These are phyloP conservation scores for Pseudomyrmex pallidus DNA, from an alignment of 1,140 invertebrate species.

Conservation along the genomic window DNA sequence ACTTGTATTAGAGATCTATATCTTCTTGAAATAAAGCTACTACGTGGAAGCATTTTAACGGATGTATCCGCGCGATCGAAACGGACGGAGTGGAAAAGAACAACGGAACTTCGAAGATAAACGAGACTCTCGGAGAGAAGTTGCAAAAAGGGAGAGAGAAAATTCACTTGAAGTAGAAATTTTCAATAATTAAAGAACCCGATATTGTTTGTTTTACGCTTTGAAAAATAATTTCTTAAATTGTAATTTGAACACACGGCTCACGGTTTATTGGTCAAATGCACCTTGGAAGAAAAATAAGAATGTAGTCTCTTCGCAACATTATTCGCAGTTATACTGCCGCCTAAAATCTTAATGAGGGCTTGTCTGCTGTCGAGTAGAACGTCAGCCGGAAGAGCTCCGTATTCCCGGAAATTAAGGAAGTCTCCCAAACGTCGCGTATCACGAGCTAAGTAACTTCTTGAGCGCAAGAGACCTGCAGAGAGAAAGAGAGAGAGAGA, in stretches of 20 bases:
- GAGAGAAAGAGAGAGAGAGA: background rate
- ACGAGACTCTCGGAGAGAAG: background rate
- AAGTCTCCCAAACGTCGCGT: constrained; percentile 71
- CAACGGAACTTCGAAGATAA: constrained; percentile 5
- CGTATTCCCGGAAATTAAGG: constrained; percentile 73
- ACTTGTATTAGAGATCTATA: constrained; percentile 8
- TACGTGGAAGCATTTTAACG: constrained; percentile 22
- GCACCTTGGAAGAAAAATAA: too few species aligned
- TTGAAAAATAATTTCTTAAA: too few species aligned
- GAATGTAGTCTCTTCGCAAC: too few species aligned
- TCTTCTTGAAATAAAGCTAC: constrained; percentile 13
- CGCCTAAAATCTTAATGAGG: constrained; percentile 72
- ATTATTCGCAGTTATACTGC: too few species aligned
- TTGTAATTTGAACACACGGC: too few species aligned
- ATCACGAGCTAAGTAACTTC: constrained; percentile 73
- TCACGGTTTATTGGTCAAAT: too few species aligned
- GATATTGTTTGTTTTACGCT: too few species aligned
- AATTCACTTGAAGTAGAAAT: constrained; percentile 5
- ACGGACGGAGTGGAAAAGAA: constrained; percentile 2
- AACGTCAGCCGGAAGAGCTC: constrained; percentile 71
- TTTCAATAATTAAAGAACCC: background rate
- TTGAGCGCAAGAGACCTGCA: constrained; percentile 43
- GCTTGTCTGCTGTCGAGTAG: constrained; percentile 75
- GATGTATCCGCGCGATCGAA: constrained; percentile 2
- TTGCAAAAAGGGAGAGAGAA: background rate